Conservation (phyloP, 2,888 invertebrate species). For the Eupithecia subumbrata region DNA sequence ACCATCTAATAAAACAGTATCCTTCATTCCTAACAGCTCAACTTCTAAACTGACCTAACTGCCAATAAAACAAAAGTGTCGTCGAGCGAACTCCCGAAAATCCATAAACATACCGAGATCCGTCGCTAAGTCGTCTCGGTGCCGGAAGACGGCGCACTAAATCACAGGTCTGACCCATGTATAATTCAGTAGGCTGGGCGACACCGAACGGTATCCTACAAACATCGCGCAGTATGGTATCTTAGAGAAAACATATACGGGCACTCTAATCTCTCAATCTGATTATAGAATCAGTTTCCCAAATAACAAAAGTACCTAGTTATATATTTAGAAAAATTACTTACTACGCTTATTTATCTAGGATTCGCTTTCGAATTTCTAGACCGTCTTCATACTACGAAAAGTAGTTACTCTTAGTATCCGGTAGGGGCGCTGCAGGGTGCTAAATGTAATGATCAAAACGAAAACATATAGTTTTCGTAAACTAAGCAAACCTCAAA, state of each 20-base stretch:
- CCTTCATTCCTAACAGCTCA: constrained; percentile 3
- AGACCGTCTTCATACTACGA: too few species aligned
- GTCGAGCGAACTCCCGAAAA: constrained; percentile 60
- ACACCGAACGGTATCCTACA: constrained; percentile 62
- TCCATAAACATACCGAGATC: constrained; percentile 53
- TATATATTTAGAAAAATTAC: too few species aligned
- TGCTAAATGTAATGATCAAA: too few species aligned
- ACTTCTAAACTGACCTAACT: not conserved
- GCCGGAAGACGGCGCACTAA: constrained; percentile 69
- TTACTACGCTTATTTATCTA: too few species aligned
- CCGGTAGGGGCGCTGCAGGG: too few species aligned
- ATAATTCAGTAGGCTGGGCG: constrained; percentile 76
- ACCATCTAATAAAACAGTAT: not conserved
- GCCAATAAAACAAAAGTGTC: constrained; percentile 42
- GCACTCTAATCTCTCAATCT: not conserved
- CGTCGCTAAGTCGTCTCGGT: constrained; percentile 64
- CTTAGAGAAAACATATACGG: not conserved
- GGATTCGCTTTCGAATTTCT: too few species aligned
- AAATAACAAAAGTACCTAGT: too few species aligned
- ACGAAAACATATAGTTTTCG: too few species aligned
- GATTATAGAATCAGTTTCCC: not conserved
- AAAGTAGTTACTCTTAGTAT: too few species aligned
- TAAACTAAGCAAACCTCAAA: too few species aligned
- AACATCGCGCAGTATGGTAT: constrained; percentile 56
- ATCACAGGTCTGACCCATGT: constrained; percentile 77